Base-by-base conservation (phyloP, 2,113 vertebrate species). In the Drymodes brunneopygia region DNA sequence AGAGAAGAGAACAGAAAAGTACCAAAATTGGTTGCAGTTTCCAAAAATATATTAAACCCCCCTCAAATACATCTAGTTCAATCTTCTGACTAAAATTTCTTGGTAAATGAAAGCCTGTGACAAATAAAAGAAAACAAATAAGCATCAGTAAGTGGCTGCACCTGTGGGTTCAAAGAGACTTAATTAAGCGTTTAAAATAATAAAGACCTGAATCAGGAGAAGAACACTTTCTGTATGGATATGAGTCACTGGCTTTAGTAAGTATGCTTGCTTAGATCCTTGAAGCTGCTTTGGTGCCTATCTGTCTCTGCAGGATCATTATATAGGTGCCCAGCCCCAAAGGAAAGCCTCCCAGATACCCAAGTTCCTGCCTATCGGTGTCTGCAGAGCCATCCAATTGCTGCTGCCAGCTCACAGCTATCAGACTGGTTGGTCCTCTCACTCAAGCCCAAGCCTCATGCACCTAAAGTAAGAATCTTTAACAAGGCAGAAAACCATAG, bases 121-220 rank as follows among this genome's bases (percentile, higher is more conserved):
- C 81, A 97, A 95, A 94, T 86, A 83, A 31, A 97, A 92, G 81
- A 92, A 95, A 94, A 90, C 54, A 95, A 95, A 72, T 74, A 96
- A 87, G 78, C 91, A 93, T 57, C 84, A 90, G 90, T 61, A 87
- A 77, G 67, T 88, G 51, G 60, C 85, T 95, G 74, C 84, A 93
- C 91, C 93, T 87, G 58, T 88, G 75, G 78, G 84, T 96, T 97
- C 95, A 94, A 97, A 96, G 93, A 80, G 54, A 88, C 66, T 95
- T 96, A 94, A 96, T 95, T 86, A 95, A 80, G 75, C 81, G 3
- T 97, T 85, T 73, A 86, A 94, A 95, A 92, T 75, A 95, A 90
- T 95, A 92, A 94, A 87, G 81, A 60, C 65, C 84, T 97, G 93
- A 95, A 90, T 97, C 91, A 96, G 79, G 85, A 94, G 47, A 5